Evolutionary conservation across 2,113 vertebrate species (phyloP), one percentile per base, ranked within the genome.

Genomic region (Malurus elegans): DNA sequence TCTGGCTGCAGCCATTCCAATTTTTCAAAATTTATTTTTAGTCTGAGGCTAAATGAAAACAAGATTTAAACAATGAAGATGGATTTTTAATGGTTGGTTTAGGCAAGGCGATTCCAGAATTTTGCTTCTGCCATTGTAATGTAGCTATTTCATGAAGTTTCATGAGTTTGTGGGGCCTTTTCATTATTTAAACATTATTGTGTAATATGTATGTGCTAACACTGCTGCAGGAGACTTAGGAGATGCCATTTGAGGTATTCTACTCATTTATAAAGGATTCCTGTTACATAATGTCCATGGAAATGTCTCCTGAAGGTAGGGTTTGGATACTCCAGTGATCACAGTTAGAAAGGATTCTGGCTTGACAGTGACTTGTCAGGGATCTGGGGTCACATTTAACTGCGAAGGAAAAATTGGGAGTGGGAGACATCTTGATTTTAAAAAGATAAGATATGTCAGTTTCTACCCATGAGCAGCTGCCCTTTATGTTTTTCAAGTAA

Each of bases 1-100:
- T 78, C 72, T 91, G 74, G 7, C 76, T 75, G 62, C 50, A 58
- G 18, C 58, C 92, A 47, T 83, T 86, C 62, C 2, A 3, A 51
- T 92, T 7, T 73, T 93, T 90, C 74, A 76, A 87, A 65, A 70
- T 78, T 70, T 91, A 64, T 87, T 97, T 95, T 94, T 86, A 79
- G 48, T 64, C 28, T 61, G 57, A 71, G 21, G 20, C 18, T 78
- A 86, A 86, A 91, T 48, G 79, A 86, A 93, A 93, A 60, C 60
- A 89, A 47, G 71, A 71, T 86, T 85, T 71, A 83, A 92, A 69
- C 8, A 5, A 38, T 61, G 31, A 36, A 69, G 34, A 47, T 4
- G 8, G 29, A 45, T 76, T 90, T 88, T 92, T 86, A 71, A 64
- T 56, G 24, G 21, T 50, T 54, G 60, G 26, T 81, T 89, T 67